phyloP scores from a whole-genome alignment of 2,888 invertebrate genomes.

The Pyrgus malvae region DNA sequence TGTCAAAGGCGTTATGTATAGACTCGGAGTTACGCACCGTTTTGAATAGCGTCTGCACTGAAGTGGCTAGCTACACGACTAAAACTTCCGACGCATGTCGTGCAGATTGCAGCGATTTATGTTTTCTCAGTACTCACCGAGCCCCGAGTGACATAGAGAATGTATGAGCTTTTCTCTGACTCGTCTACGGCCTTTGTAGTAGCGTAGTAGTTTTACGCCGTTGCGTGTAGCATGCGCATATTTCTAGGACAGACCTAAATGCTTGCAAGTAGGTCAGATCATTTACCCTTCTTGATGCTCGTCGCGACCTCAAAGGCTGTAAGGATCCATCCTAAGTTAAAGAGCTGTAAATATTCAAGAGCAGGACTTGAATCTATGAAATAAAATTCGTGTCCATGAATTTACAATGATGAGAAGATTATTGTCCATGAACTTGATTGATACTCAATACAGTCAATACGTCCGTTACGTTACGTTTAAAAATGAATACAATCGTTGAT shows the following conservation, averaged over 20 bases:
- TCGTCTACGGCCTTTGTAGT: slow-evolving; percentile 23
- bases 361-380: no score
- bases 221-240: slow-evolving; percentile 5
- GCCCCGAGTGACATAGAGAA: slow-evolving; percentile 27
- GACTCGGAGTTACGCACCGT: slow-evolving; percentile 54
- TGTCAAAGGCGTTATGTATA: slow-evolving; percentile 62
- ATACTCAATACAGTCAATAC: no score
- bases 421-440: no score
- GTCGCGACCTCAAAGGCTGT: not conserved
- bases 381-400: no score
- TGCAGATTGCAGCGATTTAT: slow-evolving; percentile 24
- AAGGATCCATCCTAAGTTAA: no score
- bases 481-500: no score
- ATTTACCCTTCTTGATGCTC: not conserved
- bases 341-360: no score
- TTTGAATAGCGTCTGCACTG: slow-evolving; percentile 76
- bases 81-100: slow-evolving; percentile 61
- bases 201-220: slow-evolving; percentile 19
- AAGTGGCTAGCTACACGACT: slow-evolving; percentile 50
- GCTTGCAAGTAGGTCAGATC: slow-evolving; percentile 16
- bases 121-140: slow-evolving; percentile 13
- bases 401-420: no score
- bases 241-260: slow-evolving; percentile 19
- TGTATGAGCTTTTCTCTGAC: slow-evolving; percentile 24
- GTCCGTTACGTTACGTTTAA: no score